These are phyloP conservation scores for Sus cebifrons DNA, from an alignment of 2,797 vertebrate genomes.

Conservation along the genomic window DNA sequence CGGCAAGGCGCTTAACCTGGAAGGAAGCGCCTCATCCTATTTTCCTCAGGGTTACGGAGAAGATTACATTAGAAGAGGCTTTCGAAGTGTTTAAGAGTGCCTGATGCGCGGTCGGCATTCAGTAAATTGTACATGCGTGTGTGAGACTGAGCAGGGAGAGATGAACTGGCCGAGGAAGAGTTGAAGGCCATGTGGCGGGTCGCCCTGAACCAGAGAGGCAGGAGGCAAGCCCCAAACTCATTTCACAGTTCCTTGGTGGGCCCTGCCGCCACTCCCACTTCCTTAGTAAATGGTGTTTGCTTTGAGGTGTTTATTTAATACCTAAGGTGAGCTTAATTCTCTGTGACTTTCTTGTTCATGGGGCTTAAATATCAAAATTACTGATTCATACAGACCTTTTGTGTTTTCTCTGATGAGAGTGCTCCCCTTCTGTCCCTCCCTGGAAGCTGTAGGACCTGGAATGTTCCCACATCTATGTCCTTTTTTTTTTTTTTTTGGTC, in stretches of 20 bases:
- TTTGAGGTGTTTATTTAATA: constrained; percentile 36
- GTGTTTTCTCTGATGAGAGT: constrained; percentile 33
- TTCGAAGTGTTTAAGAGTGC: constrained; percentile 32
- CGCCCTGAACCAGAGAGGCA: not conserved
- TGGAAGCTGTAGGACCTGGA: not conserved
- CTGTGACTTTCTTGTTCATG: not conserved
- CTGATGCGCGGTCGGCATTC: not conserved
- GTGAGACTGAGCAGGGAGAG: not conserved
- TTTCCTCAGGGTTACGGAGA: constrained; percentile 27
- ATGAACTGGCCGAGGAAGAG: not conserved
- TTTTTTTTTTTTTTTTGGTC: not conserved
- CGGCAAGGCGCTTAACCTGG: not conserved
- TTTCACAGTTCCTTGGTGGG: not conserved
- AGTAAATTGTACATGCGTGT: not conserved
- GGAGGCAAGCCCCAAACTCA: not conserved
- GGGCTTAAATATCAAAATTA: not conserved
- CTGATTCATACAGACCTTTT: not conserved
- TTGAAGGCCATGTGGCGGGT: not conserved
- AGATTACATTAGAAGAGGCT: constrained; percentile 57
- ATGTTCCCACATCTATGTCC: not conserved
- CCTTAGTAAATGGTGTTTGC: not conserved
- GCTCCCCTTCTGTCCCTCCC: not conserved
- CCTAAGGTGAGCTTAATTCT: constrained; percentile 21
- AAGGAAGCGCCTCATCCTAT: not conserved
- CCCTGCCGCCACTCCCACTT: not conserved